Conservation (phyloP, 2,797 vertebrate genomes). For the Enoplosus armatus region DNA sequence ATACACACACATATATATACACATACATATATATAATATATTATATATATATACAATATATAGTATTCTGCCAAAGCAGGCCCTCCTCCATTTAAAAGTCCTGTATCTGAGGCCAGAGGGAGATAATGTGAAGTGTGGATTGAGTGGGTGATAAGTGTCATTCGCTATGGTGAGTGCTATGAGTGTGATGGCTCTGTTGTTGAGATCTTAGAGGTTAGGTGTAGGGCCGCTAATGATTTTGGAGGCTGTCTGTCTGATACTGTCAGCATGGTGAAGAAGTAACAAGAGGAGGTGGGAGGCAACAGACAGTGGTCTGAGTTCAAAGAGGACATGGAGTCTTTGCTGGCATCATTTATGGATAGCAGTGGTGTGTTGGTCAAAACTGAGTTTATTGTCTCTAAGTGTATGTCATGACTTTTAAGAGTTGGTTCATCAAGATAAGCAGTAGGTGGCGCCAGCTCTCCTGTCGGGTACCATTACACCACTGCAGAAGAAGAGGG, state of each 20-base stretch:
- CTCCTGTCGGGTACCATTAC: too few relatives aligned
- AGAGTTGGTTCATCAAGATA: too few relatives aligned
- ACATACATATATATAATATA: too few relatives aligned
- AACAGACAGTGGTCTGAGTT: neutral
- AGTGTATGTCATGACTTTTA: too few relatives aligned
- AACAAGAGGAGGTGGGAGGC: too few relatives aligned
- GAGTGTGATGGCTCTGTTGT: neutral
- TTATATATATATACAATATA: too few relatives aligned
- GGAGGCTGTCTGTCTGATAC: neutral
- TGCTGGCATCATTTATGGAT: neutral
- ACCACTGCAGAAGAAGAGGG: too few relatives aligned
- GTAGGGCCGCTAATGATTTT: neutral
- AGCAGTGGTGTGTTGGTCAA: neutral
- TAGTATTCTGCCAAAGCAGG: neutral
- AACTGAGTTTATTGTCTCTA: constrained; percentile 4
- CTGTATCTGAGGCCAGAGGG: neutral
- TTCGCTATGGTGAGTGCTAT: neutral
- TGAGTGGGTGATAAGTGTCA: constrained; percentile 14
- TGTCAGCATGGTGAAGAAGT: neutral
- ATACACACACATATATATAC: neutral
- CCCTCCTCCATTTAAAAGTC: neutral
- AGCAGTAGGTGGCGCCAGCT: too few relatives aligned
- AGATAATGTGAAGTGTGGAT: neutral
- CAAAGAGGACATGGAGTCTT: neutral
- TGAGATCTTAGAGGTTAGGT: neutral